A percentile compares a stretch with the other conserved stretches of the same genome.
Evolutionary conservation across 53 echinoderm and acorn worm species (phyloP).

Genomic region (Apostichopus leukothele): DNA sequence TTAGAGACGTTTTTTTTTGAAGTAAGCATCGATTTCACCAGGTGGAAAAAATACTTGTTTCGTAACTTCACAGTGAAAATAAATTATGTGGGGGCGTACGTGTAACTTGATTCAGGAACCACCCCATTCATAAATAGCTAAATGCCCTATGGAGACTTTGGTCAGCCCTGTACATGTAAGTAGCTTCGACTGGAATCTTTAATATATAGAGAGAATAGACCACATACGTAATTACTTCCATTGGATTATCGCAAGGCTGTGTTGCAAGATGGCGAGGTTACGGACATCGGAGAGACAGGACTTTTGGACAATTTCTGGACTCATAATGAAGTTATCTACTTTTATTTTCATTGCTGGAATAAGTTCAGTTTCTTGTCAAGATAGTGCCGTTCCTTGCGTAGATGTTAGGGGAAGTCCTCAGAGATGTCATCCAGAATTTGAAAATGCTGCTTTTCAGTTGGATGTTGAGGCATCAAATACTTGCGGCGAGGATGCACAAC

Average conservation of each 20-base stretch:
- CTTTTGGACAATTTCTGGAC: constrained; percentile 27
- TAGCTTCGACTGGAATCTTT: too few relatives aligned
- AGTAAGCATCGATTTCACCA: too few relatives aligned
- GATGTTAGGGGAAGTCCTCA: constrained; percentile 68
- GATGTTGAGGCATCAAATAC: constrained; percentile 89
- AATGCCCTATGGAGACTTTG: too few relatives aligned
- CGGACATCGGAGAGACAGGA: background rate
- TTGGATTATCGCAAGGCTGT: background rate
- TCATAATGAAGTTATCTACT: constrained; percentile 28
- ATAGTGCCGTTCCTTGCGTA: constrained; percentile 78
- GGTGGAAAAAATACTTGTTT: too few relatives aligned
- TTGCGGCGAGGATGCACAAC: constrained; percentile 61
- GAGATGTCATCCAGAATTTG: constrained; percentile 90
- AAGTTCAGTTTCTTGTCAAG: constrained; percentile 44
- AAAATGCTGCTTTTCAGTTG: constrained; percentile 93
- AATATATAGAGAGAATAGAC: too few relatives aligned
- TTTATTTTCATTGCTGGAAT: constrained; percentile 22
- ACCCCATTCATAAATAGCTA: too few relatives aligned
- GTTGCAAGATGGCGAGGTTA: constrained; percentile 44
- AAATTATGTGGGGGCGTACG: too few relatives aligned
- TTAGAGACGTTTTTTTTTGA: too few relatives aligned
- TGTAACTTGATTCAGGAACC: too few relatives aligned
- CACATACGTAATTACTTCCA: too few relatives aligned
- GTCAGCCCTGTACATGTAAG: too few relatives aligned
- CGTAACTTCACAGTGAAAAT: too few relatives aligned